Conservation (phyloP, 2,113 vertebrate species). For the Litocranius walleri region DNA sequence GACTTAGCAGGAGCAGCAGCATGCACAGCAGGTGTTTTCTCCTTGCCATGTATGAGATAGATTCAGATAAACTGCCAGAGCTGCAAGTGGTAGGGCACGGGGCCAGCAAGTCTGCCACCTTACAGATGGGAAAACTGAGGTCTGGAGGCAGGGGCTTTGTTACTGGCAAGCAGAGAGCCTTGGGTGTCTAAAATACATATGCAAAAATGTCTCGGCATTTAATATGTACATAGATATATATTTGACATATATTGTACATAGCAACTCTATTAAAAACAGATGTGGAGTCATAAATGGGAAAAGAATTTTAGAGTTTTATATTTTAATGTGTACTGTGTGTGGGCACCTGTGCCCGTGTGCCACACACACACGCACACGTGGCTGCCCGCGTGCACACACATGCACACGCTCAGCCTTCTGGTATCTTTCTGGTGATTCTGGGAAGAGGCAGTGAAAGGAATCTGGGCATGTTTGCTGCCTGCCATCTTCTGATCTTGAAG, state of each 20-base stretch:
- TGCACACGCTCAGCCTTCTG: background rate
- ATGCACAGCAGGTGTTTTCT: background rate
- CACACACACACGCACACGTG: accelerated
- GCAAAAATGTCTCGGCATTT: background rate
- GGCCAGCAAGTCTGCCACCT: background rate
- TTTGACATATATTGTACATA: background rate
- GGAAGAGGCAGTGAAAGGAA: background rate
- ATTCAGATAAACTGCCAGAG: background rate
- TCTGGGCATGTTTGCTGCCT: background rate
- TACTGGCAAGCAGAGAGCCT: background rate
- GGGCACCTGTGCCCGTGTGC: accelerated
- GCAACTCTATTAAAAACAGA: background rate
- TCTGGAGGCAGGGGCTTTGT: background rate
- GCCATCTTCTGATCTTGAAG: background rate
- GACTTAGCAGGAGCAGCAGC: background rate
- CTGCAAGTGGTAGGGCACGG: background rate
- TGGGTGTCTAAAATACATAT: background rate
- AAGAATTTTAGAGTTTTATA: background rate
- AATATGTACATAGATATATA: background rate
- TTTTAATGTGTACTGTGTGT: background rate
- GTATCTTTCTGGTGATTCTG: background rate
- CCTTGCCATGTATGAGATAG: accelerated
- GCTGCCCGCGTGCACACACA: too few species aligned
- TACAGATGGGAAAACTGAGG: background rate
- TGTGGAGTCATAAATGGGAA: background rate